Evolutionary conservation across 1,140 invertebrate species (phyloP).

Genomic region (Charaxes varanes): DNA sequence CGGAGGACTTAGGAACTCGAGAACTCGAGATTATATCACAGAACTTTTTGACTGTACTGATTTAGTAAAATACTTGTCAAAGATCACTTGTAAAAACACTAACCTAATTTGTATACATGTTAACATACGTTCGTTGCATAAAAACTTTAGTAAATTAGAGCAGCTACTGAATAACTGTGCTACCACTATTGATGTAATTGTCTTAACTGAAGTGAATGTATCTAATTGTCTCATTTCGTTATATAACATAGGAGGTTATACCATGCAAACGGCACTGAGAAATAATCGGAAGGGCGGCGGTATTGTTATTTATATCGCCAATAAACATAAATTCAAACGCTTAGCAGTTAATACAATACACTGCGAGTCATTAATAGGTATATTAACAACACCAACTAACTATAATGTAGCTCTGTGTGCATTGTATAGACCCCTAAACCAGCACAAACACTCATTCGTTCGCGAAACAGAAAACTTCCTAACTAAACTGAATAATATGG

Average conservation of each 20-base stretch:
- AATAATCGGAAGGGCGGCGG: constrained; percentile 2
- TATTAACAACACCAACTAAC: constrained; percentile 1
- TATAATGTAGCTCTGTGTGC: constrained; percentile 4
- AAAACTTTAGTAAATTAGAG: constrained; percentile 1
- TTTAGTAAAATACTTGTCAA: too few relatives aligned
- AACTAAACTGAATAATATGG: constrained; percentile 1
- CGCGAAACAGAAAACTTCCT: not conserved
- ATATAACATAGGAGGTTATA: constrained; percentile 4
- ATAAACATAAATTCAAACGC: constrained; percentile 1
- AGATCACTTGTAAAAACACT: too few relatives aligned
- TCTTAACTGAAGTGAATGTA: constrained; percentile 3
- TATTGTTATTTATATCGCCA: constrained; percentile 2
- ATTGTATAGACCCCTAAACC: constrained; percentile 1
- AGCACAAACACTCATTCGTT: constrained; percentile 1
- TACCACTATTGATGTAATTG: constrained; percentile 1
- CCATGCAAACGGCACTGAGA: constrained; percentile 1
- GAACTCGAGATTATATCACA: too few relatives aligned
- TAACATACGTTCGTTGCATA: constrained; percentile 4
- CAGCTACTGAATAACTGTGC: not conserved
- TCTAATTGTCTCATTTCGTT: constrained; percentile 1
- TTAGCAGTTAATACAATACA: not conserved
- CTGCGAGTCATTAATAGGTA: not conserved
- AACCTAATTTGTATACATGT: constrained; percentile 2
- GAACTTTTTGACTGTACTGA: too few relatives aligned
- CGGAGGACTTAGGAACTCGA: too few relatives aligned